These are phyloP conservation scores for Calliscelio sp. DNA, from an alignment of 2,888 invertebrate genomes.

Conservation along the genomic window DNA sequence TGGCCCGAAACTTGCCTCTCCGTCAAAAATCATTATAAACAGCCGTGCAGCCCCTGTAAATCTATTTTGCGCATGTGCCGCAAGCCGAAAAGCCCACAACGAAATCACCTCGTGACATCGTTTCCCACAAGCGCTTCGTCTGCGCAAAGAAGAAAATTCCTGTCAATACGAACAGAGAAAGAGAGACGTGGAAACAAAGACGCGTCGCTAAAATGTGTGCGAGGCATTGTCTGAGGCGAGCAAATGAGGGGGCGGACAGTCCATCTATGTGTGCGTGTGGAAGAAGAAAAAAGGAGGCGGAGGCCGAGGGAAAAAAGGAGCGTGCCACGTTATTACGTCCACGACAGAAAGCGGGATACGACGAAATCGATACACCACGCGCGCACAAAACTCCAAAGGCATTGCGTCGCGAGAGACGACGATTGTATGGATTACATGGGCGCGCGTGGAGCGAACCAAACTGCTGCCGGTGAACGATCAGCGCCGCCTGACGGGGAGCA, in stretches of 20 bases:
- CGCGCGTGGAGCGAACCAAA: conserved; percentile 46
- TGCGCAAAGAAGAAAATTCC: conserved; percentile 40
- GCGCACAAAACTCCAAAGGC: conserved; percentile 68
- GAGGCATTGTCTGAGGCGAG: conserved; percentile 58
- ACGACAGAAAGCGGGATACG: conserved; percentile 62
- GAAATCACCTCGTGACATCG: conserved; percentile 66
- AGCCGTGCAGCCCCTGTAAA: too few relatives aligned
- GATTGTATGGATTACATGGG: conserved; percentile 65
- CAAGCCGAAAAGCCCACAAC: conserved; percentile 4
- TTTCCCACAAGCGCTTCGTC: conserved; percentile 33
- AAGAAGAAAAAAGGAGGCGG: conserved; percentile 54
- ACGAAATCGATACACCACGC: conserved; percentile 71
- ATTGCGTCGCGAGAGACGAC: conserved; percentile 63
- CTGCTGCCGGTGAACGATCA: conserved; percentile 44
- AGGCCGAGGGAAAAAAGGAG: conserved; percentile 44
- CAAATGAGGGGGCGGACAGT: conserved; percentile 57
- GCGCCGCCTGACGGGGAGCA: conserved; percentile 3
- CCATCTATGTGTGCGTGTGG: conserved; percentile 23
- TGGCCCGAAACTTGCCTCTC: too few relatives aligned
- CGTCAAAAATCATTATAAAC: too few relatives aligned
- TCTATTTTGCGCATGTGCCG: too few relatives aligned
- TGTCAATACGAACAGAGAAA: conserved; percentile 54
- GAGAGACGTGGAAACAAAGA: conserved; percentile 49
- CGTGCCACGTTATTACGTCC: conserved; percentile 62
- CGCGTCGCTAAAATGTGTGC: conserved; percentile 45